A percentile compares a stretch with the other conserved stretches of the same genome.
These are phyloP conservation scores for Gnathonemus longibarbis DNA, from an alignment of 2,113 vertebrate genomes.

Conservation along the genomic window DNA sequence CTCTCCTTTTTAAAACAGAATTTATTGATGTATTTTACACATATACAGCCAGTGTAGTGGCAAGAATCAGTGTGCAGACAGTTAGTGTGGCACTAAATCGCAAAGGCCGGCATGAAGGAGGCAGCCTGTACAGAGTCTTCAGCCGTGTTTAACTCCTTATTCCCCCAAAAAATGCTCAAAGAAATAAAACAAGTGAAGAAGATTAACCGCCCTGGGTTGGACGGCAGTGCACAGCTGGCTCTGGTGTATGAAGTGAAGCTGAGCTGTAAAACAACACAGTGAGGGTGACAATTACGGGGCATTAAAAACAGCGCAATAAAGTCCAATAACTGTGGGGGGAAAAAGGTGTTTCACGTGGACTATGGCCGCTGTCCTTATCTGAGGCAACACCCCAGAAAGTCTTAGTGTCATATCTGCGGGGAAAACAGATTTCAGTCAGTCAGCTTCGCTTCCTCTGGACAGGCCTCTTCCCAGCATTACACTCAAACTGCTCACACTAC, in stretches of 20 bases:
- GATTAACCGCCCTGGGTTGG: slow-evolving; percentile 28
- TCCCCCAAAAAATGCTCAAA: slow-evolving; percentile 18
- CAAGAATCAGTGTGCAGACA: slow-evolving; percentile 55
- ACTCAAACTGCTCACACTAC: slow-evolving; percentile 3
- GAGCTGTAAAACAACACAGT: slow-evolving; percentile 5
- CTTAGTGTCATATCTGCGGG: not conserved
- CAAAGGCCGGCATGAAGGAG: slow-evolving; percentile 44
- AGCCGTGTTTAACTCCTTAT: slow-evolving; percentile 23
- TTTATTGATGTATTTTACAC: slow-evolving; percentile 61
- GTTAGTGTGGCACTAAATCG: slow-evolving; percentile 48
- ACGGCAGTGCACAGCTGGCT: slow-evolving; percentile 7
- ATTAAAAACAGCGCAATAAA: not conserved
- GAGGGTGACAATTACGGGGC: not conserved
- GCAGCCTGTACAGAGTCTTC: slow-evolving; percentile 24
- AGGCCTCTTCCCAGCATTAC: not conserved
- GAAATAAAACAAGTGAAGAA: slow-evolving; percentile 41
- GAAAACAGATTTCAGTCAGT: not conserved
- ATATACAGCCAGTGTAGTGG: slow-evolving; percentile 55
- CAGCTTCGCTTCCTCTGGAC: not conserved
- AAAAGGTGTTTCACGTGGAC: not conserved
- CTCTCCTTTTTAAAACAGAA: slow-evolving; percentile 44
- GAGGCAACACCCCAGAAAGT: not conserved
- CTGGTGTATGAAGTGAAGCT: slow-evolving; percentile 12
- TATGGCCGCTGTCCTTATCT: not conserved
- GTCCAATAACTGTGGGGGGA: not conserved